Evolutionary conservation across 2,113 vertebrate species (phyloP).

Genomic region (Trematocara nigrifrons): DNA sequence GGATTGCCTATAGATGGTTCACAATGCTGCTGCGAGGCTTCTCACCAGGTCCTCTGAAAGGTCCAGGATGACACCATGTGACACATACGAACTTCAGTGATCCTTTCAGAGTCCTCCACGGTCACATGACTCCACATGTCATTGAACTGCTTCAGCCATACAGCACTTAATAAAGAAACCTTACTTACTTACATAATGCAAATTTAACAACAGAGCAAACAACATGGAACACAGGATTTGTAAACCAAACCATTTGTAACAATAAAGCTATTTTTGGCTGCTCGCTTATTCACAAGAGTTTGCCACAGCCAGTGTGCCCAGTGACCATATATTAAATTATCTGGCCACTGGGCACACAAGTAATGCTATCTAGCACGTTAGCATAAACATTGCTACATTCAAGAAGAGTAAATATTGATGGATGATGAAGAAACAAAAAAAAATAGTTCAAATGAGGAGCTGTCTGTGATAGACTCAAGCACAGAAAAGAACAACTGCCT

Average conservation of each 20-base stretch:
- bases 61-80: not conserved
- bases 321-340: not conserved
- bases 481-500: not conserved
- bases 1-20: not conserved
- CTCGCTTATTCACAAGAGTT: not conserved
- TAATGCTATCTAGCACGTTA: not conserved
- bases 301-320: not conserved
- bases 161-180: not conserved
- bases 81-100: not conserved
- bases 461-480: not conserved
- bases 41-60: not conserved
- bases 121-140: not conserved
- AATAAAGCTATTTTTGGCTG: not conserved
- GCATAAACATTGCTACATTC: not conserved
- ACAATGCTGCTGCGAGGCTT: not conserved
- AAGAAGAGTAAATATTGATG: not conserved
- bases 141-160: not conserved
- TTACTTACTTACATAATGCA: not conserved
- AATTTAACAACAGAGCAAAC: not conserved
- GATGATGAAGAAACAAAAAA: rapidly evolving
- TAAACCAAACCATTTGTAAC: not conserved
- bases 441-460: not conserved
- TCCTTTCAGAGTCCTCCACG: not conserved
- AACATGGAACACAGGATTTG: not conserved
- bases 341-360: not conserved